Base-by-base conservation (phyloP, 2,113 vertebrate species). In the Perca schrenkii region DNA sequence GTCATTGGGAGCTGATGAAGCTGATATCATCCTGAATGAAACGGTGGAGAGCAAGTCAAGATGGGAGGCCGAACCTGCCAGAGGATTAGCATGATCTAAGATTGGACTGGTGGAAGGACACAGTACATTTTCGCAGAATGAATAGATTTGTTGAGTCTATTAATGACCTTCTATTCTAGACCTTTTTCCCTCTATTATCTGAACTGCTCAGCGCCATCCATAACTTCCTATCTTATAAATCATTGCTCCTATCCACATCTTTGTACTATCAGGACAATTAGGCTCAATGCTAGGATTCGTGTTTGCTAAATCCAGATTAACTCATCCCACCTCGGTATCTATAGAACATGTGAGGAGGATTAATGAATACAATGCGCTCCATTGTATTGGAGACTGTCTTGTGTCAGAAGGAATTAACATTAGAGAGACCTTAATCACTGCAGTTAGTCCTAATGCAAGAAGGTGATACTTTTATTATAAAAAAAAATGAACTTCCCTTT, bases 291-390 rank as follows among this genome's bases (percentile, higher is more conserved):
- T 68, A 5, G 74, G 79, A 89, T 74, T 86, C 77, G 52, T 93
- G 91, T 94, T 93, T 90, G 89, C 82, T 93, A 88, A 93, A 93
- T 91, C 90, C 91, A 88, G 84, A 93, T 93, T 74, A 91, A 91
- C 80, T 90, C 72, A 72, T 85, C 78, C 87, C 81, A 84, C 83
- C 79, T 80, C 52, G 79, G 67, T 89, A 86, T 85, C 85, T 89
- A 87, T 76, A 76, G 86, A 90, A 91, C 66, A 75, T 85, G 82
- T 82, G 85, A 91, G 58, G 70, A 86, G 85, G 92, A 93, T 91
- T 93, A 89, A 92, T 93, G 79, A 72, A 47, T 43, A 85, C 87
- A 91, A 77, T 91, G 74, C 34, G 2, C 57, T 86, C 83, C 67
- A 88, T 91, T 90, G 88, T 91, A 80, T 72, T 82, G 74, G 21